phyloP scores from a whole-genome alignment of 2,113 vertebrate species.

The Thymallus thymallus region DNA sequence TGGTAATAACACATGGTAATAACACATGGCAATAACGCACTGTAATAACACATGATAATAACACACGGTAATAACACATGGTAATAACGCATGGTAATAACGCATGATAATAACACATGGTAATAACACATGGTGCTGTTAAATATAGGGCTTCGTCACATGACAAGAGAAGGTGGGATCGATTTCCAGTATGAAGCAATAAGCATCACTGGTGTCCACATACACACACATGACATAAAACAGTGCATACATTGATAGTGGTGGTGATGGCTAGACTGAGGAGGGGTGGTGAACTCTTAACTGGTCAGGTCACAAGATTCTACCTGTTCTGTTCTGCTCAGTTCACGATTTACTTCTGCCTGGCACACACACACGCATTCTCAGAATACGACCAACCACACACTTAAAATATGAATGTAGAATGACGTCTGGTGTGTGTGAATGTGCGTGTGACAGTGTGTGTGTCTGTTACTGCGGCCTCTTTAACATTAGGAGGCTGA shows the following conservation, averaged over 20 bases:
- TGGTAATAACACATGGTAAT: too few species aligned
- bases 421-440: slow-evolving; percentile 1
- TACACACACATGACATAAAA: background rate
- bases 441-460: slow-evolving; percentile 13
- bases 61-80: too few species aligned
- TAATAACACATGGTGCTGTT: too few species aligned
- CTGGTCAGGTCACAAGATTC: slow-evolving; percentile 35
- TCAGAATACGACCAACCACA: slow-evolving; percentile 30
- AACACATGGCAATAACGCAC: too few species aligned
- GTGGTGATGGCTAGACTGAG: background rate
- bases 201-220: too few species aligned
- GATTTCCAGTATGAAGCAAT: background rate
- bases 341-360: background rate
- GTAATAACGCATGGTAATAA: too few species aligned
- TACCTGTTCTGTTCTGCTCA: background rate
- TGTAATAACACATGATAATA: too few species aligned
- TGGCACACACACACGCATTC: background rate
- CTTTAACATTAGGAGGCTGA: slow-evolving; percentile 62
- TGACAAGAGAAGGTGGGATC: too few species aligned
- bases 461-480: slow-evolving; percentile 43
- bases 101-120: too few species aligned
- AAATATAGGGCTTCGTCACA: background rate
- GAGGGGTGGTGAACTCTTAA: slow-evolving; percentile 13
- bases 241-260: too few species aligned
- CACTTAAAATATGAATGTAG: slow-evolving; percentile 35